Percentiles rank a stretch among this genome's conserved stretches.
Evolutionary conservation across 1,140 invertebrate species (phyloP).

Genomic region (Gonioctena quinquepunctata): DNA sequence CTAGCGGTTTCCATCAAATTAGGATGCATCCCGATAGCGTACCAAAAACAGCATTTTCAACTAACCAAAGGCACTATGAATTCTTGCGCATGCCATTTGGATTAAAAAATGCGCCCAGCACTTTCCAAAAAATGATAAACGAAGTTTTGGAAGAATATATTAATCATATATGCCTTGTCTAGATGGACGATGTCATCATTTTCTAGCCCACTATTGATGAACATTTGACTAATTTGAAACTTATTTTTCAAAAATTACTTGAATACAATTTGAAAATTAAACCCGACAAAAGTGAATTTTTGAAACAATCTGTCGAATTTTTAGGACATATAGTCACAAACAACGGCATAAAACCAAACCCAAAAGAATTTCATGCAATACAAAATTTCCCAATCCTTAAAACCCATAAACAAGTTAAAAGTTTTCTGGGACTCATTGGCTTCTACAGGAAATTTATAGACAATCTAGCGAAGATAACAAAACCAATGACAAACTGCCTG

Average conservation of each 20-base stretch:
- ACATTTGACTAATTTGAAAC: background rate
- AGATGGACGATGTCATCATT: background rate
- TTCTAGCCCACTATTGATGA: background rate
- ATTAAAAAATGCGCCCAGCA: background rate
- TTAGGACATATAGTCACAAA: too few relatives aligned
- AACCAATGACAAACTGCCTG: too few relatives aligned
- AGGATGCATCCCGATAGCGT: background rate
- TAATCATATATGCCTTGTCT: background rate
- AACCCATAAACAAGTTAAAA: background rate
- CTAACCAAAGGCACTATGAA: background rate
- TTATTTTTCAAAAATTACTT: background rate
- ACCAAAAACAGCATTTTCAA: background rate
- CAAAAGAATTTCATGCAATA: background rate
- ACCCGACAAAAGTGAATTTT: background rate
- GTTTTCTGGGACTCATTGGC: background rate
- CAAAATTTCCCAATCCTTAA: background rate
- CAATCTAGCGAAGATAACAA: too few relatives aligned
- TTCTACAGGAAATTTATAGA: background rate
- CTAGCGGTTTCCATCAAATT: background rate
- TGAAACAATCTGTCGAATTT: background rate
- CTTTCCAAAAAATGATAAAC: too few relatives aligned
- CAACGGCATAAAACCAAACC: too few relatives aligned
- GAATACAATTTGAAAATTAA: background rate
- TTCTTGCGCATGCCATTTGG: background rate
- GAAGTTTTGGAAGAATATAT: too few relatives aligned